Base-by-base conservation (phyloP, 2,113 vertebrate genomes). In the Zapus hudsonius region DNA sequence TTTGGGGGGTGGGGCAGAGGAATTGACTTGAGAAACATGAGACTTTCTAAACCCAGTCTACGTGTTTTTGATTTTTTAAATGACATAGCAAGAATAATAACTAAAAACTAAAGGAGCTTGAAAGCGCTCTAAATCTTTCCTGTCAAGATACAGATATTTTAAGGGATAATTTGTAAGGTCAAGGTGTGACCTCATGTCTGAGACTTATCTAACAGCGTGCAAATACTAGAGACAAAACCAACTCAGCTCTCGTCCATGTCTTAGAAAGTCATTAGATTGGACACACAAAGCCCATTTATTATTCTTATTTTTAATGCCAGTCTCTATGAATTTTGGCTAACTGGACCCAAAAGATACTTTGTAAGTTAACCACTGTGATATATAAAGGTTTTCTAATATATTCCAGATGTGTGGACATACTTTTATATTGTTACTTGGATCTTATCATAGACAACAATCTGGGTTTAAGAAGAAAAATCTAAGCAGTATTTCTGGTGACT, bases 311-410 rank as follows among this genome's bases (percentile, higher is more conserved):
- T 63, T 69, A 89, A 80, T 44, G 42, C 15, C 6, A 23, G 0
- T 22, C n/a, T 90, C 19, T 67, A 55, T 78, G 57, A 93, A 70
- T 88, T 86, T 74, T 89, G 44, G 38, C 7, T 82, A 90, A 70
- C 1, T 11, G 12, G 33, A 57, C 15, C 22, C 31, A 6, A 59
- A 79, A 72, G 67, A 20, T 57, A 23, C 33, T 69, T n/a, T 76
- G 61, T 72, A 61, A 95, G 33, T 75, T 67, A 80, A 55, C 19
- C n/a, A 64, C 3, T 27, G 5, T 31, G 19, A 27, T 10, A 75
- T 59, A 47, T 2, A 74, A 5, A 63, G 2, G 81, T 70, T 89
- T 52, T 13, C 7, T 8, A 61, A 3, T n/a, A 15, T 67, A 59
- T 89, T 74, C 79, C 64, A 81, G 81, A 67, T 42, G n/a, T 70